Evolutionary conservation across 1,140 invertebrate genomes (phyloP).

Genomic region (Lepidostoma basale): DNA sequence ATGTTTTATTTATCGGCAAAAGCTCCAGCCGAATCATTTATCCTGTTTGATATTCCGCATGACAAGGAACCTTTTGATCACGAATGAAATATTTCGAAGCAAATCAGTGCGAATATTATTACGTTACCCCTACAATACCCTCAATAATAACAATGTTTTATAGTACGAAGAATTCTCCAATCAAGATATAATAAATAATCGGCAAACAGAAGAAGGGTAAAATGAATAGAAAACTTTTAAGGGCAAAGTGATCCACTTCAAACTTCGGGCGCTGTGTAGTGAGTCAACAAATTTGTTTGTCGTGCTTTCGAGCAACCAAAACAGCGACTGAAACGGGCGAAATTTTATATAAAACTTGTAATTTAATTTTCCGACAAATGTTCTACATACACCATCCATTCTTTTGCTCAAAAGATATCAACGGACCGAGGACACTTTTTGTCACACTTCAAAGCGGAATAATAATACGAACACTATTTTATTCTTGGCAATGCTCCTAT

Average conservation of each 20-base stretch:
- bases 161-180: conserved; percentile 1
- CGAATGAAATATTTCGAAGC: background rate
- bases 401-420: too few species aligned
- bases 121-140: background rate
- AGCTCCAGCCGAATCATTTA: too few species aligned
- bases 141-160: background rate
- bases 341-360: conserved; percentile 13
- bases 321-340: background rate
- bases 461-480: too few species aligned
- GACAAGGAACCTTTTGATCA: too few species aligned
- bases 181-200: conserved; percentile 15
- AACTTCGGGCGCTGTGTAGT: conserved; percentile 4
- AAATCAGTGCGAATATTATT: background rate
- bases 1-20: too few species aligned
- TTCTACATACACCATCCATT: background rate
- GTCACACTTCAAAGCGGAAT: too few species aligned
- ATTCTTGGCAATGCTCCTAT: too few species aligned
- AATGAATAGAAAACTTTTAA: conserved; percentile 6
- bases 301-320: background rate
- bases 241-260: conserved; percentile 16
- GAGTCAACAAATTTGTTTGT: conserved; percentile 23
- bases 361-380: conserved; percentile 10
- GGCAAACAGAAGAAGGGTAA: background rate
- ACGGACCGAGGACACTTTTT: too few species aligned
- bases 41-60: too few species aligned